Percentiles rank a stretch among this genome's conserved stretches.
Conservation (phyloP, 2,797 vertebrate species). For the Potorous gilbertii region DNA sequence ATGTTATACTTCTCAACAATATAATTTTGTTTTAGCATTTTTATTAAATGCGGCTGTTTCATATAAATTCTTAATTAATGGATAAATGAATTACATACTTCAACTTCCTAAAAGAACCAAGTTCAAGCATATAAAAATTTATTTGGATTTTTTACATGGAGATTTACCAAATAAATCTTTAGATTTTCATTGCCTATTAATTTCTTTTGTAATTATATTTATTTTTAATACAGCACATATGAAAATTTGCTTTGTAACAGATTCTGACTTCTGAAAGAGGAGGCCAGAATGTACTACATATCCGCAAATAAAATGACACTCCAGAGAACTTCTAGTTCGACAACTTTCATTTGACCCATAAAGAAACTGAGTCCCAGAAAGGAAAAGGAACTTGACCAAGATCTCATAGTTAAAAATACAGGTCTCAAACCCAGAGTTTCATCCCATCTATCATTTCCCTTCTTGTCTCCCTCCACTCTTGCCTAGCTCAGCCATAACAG, state of each 20-base stretch:
- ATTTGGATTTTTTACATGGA: not conserved
- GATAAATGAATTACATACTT: not conserved
- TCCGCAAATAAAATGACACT: not conserved
- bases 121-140: not conserved
- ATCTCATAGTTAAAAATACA: not conserved
- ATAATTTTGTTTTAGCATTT: conserved; percentile 7
- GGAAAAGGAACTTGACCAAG: not conserved
- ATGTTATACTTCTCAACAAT: not conserved
- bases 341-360: not conserved
- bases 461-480: not conserved
- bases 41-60: not conserved
- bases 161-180: conserved; percentile 44
- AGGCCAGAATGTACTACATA: not conserved
- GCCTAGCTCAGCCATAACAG: not conserved
- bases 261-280: not conserved
- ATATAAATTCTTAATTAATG: not conserved
- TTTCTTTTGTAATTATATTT: conserved; percentile 34
- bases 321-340: not conserved
- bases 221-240: not conserved
- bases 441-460: not conserved
- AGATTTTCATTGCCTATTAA: conserved; percentile 4
- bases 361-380: not conserved
- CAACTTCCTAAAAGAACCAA: not conserved
- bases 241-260: not conserved
- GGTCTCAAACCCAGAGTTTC: not conserved